Base-by-base conservation (phyloP, 2,797 vertebrate species). In the Brotula barbata region DNA sequence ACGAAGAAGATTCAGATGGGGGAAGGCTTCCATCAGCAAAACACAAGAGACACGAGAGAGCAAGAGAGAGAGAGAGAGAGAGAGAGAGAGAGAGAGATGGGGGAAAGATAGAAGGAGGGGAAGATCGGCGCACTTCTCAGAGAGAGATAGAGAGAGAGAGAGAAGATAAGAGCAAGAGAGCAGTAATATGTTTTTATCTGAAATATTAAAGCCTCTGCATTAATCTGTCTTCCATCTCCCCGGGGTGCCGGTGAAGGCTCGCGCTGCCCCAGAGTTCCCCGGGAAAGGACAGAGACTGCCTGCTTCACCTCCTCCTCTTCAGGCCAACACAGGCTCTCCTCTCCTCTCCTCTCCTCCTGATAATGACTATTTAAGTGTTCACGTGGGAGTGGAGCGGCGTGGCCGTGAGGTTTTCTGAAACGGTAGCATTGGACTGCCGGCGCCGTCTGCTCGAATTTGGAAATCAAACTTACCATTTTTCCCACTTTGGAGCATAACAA, bases 151-250 rank as follows among this genome's bases (percentile, higher is more conserved):
- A 43, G 40, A 42, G 40, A 42, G 40, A 51, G 21, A 25, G 64
- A 34, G 57, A 37, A 34, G 37, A 53, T 62, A 34, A 78, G 78
- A 69, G 73, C 56, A 50, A 68, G 71, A 75, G 80, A 84, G 86
- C 69, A 78, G 87, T 90, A 88, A 90, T 90, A 89, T 63, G 28
- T 90, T 91, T 89, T 84, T 84, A 86, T 85, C 87, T 92, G 81
- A 91, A 92, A 91, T 91, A 92, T 92, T 90, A 86, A 92, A 90
- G 85, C 79, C 68, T 59, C 76, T 83, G 84, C 85, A 90, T 92
- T 91, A 91, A 89, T 91, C 89, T 89, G 87, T 89, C 87, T 89
- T 85, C 77, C 70, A 56, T 76, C 65, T 86, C 88, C 87, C 83
- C 58, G 54, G 82, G 82, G 87, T 83, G 80, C 73, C 59, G 53